Percentiles rank a stretch among this genome's conserved stretches.
Evolutionary conservation across 2,888 invertebrate genomes (phyloP).

Genomic region (Drosophila histrio): DNA sequence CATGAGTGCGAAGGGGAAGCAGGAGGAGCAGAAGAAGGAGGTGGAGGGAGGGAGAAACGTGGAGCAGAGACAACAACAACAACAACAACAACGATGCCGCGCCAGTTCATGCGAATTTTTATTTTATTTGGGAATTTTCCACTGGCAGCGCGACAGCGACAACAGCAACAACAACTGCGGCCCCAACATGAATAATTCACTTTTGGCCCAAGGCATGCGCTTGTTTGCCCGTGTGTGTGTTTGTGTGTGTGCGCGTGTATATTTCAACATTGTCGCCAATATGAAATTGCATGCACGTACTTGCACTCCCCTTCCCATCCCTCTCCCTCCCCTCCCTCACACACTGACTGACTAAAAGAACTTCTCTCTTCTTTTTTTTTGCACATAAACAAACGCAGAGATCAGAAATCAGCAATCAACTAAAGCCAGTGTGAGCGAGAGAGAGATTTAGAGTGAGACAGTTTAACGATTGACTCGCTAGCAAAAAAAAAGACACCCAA

Average conservation of each 20-base stretch:
- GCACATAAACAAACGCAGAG: conserved; percentile 14
- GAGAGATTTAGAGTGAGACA: conserved; percentile 3
- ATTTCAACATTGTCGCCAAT: conserved; percentile 73
- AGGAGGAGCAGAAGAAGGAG: background rate
- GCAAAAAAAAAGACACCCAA: conserved; percentile 56
- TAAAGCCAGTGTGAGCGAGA: conserved; percentile 13
- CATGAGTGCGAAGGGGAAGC: background rate
- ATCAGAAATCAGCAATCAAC: conserved; percentile 28
- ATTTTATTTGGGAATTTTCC: conserved; percentile 79
- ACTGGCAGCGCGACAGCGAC: conserved; percentile 63
- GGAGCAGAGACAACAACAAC: conserved; percentile 3
- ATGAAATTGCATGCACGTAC: conserved; percentile 75
- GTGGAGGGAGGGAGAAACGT: background rate
- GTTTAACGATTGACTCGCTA: conserved; percentile 36
- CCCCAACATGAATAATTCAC: conserved; percentile 74
- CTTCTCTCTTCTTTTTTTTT: conserved; percentile 5
- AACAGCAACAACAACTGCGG: conserved; percentile 23
- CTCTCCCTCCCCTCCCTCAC: background rate
- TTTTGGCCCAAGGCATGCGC: conserved; percentile 72
- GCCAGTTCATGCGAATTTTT: conserved; percentile 77
- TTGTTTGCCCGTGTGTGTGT: conserved; percentile 7
- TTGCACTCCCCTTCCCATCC: conserved; percentile 6
- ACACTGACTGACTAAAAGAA: conserved; percentile 8
- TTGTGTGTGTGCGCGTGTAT: conserved; percentile 15
- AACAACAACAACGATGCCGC: conserved; percentile 54